Percentiles rank a stretch among this genome's conserved stretches.
These are phyloP conservation scores for Pocillopora damicornis DNA, from an alignment of 64 coral and sea anemone genomes.

Conservation along the genomic window DNA sequence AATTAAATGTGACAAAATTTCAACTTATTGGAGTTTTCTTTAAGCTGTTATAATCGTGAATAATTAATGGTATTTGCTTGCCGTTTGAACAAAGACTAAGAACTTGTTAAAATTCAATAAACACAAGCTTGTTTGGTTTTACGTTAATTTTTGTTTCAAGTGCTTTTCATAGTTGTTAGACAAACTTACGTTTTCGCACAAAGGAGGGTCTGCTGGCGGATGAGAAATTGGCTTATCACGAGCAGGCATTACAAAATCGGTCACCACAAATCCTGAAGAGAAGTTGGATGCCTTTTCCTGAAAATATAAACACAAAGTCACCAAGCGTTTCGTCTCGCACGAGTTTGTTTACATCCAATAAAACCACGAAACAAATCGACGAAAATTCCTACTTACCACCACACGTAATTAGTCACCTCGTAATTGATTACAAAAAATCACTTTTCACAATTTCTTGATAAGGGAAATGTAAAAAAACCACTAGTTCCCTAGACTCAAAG, in stretches of 20 bases:
- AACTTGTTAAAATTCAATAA: slow-evolving; percentile 12
- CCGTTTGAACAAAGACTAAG: neutral
- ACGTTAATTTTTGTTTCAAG: neutral
- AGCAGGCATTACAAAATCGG: slow-evolving; percentile 71
- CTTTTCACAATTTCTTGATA: neutral
- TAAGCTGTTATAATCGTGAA: neutral
- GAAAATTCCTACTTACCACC: neutral
- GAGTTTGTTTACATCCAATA: slow-evolving; percentile 29
- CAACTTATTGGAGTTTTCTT: neutral
- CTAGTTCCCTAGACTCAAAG: too few species aligned
- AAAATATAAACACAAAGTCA: neutral
- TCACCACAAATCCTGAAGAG: slow-evolving; percentile 27
- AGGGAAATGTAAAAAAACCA: too few species aligned
- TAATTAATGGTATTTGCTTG: neutral
- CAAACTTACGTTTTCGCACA: slow-evolving; percentile 84
- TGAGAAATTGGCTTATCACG: slow-evolving; percentile 79
- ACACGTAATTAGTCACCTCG: too few species aligned
- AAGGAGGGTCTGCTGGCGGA: slow-evolving; percentile 59
- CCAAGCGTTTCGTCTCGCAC: slow-evolving; percentile 11
- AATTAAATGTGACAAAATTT: neutral
- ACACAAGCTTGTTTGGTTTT: neutral
- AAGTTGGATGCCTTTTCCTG: slow-evolving; percentile 36
- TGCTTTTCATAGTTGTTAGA: neutral
- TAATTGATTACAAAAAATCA: too few species aligned
- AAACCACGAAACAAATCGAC: neutral